Percentiles rank a stretch among this genome's conserved stretches.
phyloP scores from a whole-genome alignment of 1,140 invertebrate species.

The Aphaenogaster floridana region DNA sequence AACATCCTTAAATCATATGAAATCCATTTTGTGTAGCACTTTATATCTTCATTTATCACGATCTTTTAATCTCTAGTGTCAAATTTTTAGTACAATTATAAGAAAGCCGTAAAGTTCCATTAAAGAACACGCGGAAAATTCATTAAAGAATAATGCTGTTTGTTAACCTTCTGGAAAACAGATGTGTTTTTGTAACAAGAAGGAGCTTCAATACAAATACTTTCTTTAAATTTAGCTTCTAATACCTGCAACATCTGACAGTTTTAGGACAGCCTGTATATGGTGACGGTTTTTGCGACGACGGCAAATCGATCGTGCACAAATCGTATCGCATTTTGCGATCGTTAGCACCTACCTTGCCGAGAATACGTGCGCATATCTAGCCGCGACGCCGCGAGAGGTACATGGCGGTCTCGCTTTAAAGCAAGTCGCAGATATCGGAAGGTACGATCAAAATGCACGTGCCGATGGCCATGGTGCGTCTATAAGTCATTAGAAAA shows the following conservation, averaged over 20 bases:
- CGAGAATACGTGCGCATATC: background rate
- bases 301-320: constrained; percentile 56
- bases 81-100: background rate
- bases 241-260: background rate
- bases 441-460: constrained; percentile 46
- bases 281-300: constrained; percentile 34
- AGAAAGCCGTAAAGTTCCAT: background rate
- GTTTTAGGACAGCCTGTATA: background rate
- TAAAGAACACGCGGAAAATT: background rate
- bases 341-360: constrained; percentile 64
- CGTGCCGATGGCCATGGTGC: constrained; percentile 23
- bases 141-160: background rate
- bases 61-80: background rate
- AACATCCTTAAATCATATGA: background rate
- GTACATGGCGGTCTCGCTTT: constrained; percentile 27
- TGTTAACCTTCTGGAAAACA: background rate
- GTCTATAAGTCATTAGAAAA: constrained; percentile 71
- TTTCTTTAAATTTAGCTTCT: background rate
- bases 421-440: constrained; percentile 58
- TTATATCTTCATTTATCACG: background rate
- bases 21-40: background rate
- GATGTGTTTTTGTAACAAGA: background rate
- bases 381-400: background rate
- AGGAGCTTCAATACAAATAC: background rate
- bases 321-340: constrained; percentile 65